Percentiles rank a stretch among this genome's conserved stretches.
phyloP scores from a whole-genome alignment of 2,797 vertebrate species.

The Psittacula echo region DNA sequence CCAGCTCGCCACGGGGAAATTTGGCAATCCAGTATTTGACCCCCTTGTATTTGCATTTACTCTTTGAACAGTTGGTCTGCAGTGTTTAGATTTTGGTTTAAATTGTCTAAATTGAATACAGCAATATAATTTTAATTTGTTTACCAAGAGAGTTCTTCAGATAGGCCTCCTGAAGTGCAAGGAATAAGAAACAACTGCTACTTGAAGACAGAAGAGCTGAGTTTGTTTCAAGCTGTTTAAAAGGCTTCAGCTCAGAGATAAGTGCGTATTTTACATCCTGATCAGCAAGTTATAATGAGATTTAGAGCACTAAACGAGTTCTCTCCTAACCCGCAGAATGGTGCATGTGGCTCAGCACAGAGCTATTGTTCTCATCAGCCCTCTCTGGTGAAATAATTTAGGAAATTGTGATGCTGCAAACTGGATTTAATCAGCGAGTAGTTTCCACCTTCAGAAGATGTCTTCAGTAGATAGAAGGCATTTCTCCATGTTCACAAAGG shows the following conservation, averaged over 20 bases:
- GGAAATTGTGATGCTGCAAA: background rate
- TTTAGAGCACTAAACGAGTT: background rate
- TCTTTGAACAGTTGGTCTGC: background rate
- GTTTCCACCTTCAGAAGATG: background rate
- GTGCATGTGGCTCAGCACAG: background rate
- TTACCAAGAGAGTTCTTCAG: slow-evolving; percentile 6
- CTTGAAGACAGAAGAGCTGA: background rate
- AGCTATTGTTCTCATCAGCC: background rate
- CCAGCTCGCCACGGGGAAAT: background rate
- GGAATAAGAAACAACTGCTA: background rate
- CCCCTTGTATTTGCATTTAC: background rate
- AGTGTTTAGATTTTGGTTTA: background rate
- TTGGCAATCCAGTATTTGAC: background rate
- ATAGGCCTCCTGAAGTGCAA: background rate
- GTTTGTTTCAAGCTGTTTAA: slow-evolving; percentile 24
- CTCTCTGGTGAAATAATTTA: background rate
- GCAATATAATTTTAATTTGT: slow-evolving; percentile 4
- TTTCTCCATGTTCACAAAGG: background rate
- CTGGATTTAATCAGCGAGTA: background rate
- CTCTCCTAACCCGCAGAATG: background rate
- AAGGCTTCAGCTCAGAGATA: background rate
- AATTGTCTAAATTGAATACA: background rate
- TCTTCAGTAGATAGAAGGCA: background rate
- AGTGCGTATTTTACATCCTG: background rate
- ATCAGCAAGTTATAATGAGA: slow-evolving; percentile 6